Evolutionary conservation across 2,797 vertebrate species (phyloP).

Genomic region (Galagoides demidoff): DNA sequence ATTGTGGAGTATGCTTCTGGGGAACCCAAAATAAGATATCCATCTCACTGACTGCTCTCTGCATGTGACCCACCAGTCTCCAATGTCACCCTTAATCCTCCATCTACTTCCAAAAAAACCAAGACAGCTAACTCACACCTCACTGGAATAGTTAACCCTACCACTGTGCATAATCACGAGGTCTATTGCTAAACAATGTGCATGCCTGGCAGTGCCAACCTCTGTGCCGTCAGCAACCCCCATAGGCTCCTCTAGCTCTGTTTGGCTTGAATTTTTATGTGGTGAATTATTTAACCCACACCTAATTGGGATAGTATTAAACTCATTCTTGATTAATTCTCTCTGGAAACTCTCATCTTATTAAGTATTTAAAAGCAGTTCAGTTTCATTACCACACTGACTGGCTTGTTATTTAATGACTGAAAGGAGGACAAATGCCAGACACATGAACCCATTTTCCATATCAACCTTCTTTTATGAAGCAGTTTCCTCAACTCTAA

Average conservation of each 20-base stretch:
- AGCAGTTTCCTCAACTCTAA: not conserved
- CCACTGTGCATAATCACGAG: not conserved
- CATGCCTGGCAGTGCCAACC: not conserved
- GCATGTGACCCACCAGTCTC: not conserved
- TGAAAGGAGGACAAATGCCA: conserved; percentile 10
- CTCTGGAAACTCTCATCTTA: conserved; percentile 53
- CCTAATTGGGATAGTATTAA: conserved; percentile 57
- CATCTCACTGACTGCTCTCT: not conserved
- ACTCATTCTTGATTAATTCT: conserved; percentile 67
- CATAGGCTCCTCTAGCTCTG: not conserved
- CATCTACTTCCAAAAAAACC: not conserved
- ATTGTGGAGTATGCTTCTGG: not conserved
- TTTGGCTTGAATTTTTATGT: conserved; percentile 50
- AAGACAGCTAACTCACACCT: not conserved
- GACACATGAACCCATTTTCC: conserved; percentile 37
- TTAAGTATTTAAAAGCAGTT: conserved; percentile 60
- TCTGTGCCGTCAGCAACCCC: not conserved
- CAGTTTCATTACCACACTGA: conserved; percentile 26
- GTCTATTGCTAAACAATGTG: not conserved
- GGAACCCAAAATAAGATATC: not conserved
- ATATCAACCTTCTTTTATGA: not conserved
- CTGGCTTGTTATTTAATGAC: conserved; percentile 46
- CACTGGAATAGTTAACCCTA: not conserved
- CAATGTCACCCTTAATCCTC: not conserved
- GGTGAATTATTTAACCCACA: conserved; percentile 59